These are phyloP conservation scores for Cydia fagiglandana DNA, from an alignment of 1,140 invertebrate genomes.

Conservation along the genomic window DNA sequence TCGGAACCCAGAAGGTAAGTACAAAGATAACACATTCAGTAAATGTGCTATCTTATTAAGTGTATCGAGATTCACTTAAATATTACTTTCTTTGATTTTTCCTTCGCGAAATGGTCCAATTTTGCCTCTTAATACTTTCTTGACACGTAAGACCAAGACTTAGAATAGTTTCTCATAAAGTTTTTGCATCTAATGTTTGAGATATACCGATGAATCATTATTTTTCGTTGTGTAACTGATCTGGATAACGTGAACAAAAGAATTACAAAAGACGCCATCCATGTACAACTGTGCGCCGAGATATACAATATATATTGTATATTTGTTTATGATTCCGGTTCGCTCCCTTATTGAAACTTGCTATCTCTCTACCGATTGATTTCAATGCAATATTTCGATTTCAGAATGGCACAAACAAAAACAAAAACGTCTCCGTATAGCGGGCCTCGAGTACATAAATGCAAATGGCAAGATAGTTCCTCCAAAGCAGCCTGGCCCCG, in stretches of 20 bases:
- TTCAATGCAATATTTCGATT: slow-evolving; percentile 41
- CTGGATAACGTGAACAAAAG: background rate
- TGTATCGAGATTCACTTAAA: background rate
- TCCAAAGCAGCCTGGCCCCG: slow-evolving; percentile 76
- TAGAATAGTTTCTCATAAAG: slow-evolving; percentile 39
- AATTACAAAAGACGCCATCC: background rate
- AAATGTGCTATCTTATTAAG: background rate
- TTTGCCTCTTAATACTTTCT: slow-evolving; percentile 75
- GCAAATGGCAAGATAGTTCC: slow-evolving; percentile 79
- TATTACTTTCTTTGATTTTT: background rate
- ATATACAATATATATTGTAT: slow-evolving; percentile 1
- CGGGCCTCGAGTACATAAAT: slow-evolving; percentile 79
- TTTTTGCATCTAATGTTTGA: slow-evolving; percentile 3
- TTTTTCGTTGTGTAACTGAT: background rate
- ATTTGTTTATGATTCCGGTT: background rate
- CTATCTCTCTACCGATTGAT: background rate
- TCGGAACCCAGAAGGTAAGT: slow-evolving; percentile 76
- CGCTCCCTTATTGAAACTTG: background rate
- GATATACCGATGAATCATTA: background rate
- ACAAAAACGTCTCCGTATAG: slow-evolving; percentile 79
- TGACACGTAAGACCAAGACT: slow-evolving; percentile 53
- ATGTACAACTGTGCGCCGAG: background rate
- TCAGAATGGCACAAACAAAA: slow-evolving; percentile 81
- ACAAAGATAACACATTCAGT: slow-evolving; percentile 7
- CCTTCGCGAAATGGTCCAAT: slow-evolving; percentile 38